These are phyloP conservation scores for Chrysopilus asiliformis DNA, from an alignment of 2,888 invertebrate species.

Conservation along the genomic window DNA sequence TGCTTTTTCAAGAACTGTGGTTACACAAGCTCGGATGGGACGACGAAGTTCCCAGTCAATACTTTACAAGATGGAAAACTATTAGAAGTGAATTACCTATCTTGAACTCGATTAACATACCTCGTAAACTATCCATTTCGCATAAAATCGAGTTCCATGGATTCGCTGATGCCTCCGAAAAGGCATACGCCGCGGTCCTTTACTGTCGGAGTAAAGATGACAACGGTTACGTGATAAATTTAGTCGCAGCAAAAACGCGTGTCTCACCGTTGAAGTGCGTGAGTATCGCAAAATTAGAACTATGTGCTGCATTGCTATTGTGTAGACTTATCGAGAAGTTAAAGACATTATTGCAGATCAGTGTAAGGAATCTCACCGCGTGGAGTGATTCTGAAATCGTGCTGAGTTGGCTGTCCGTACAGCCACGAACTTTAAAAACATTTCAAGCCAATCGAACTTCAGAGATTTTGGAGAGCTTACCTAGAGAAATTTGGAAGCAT, in stretches of 20 bases:
- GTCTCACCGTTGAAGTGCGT: slow-evolving; percentile 11
- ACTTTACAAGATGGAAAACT: neutral
- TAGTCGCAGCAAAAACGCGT: slow-evolving; percentile 9
- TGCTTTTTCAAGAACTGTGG: neutral
- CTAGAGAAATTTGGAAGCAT: no score
- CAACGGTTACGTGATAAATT: neutral
- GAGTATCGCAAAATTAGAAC: slow-evolving; percentile 11
- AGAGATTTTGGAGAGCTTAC: no score
- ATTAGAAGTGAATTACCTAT: neutral
- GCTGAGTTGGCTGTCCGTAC: neutral
- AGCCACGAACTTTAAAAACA: slow-evolving; percentile 1
- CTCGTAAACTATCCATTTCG: neutral
- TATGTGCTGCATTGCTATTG: slow-evolving; percentile 12
- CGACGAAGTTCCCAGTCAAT: neutral
- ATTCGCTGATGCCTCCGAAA: slow-evolving; percentile 1
- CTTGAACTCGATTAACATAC: slow-evolving; percentile 1
- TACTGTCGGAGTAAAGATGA: neutral
- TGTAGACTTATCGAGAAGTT: slow-evolving; percentile 8
- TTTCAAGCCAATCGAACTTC: slow-evolving; percentile 2
- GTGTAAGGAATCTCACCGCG: no score
- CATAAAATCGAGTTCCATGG: slow-evolving; percentile 1
- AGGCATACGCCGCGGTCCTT: neutral
- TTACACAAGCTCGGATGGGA: slow-evolving; percentile 3
- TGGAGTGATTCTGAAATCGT: slow-evolving; percentile 1
- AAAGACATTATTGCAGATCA: neutral